Evolutionary conservation across 2,797 vertebrate genomes (phyloP).

Genomic region (Limnodromus scolopaceus): DNA sequence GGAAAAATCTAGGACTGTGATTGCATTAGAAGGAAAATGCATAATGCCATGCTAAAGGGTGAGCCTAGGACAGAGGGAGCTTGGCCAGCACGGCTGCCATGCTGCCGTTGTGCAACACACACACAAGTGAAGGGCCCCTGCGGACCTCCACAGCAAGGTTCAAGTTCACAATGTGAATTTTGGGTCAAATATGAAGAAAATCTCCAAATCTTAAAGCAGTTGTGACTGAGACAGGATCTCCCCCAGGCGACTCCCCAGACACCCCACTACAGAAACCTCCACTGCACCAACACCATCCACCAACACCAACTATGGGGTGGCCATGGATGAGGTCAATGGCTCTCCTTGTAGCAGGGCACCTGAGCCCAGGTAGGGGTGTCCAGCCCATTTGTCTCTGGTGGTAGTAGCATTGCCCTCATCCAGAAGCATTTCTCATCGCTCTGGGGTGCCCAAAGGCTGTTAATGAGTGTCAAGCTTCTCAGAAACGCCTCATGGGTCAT

Average conservation of each 20-base stretch:
- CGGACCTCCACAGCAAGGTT: not conserved
- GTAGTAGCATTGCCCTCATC: not conserved
- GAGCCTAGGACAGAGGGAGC: not conserved
- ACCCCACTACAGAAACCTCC: accelerated
- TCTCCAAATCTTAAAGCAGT: not conserved
- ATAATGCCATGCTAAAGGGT: not conserved
- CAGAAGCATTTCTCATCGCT: not conserved
- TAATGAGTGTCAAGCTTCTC: not conserved
- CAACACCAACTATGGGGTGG: not conserved
- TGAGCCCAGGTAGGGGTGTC: not conserved
- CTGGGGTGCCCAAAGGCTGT: not conserved
- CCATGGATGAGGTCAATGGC: not conserved
- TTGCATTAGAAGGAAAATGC: not conserved
- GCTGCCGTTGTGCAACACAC: not conserved
- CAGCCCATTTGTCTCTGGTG: not conserved
- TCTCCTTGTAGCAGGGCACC: not conserved
- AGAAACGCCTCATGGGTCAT: not conserved
- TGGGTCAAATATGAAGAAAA: not conserved
- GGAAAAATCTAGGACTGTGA: not conserved
- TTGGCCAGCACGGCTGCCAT: accelerated
- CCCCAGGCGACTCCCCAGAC: not conserved
- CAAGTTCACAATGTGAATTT: not conserved
- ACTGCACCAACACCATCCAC: not conserved
- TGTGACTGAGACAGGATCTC: not conserved
- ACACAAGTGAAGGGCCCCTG: accelerated